These are phyloP conservation scores for Rhamnusium bicolor DNA, from an alignment of 2,888 invertebrate genomes.

Conservation along the genomic window DNA sequence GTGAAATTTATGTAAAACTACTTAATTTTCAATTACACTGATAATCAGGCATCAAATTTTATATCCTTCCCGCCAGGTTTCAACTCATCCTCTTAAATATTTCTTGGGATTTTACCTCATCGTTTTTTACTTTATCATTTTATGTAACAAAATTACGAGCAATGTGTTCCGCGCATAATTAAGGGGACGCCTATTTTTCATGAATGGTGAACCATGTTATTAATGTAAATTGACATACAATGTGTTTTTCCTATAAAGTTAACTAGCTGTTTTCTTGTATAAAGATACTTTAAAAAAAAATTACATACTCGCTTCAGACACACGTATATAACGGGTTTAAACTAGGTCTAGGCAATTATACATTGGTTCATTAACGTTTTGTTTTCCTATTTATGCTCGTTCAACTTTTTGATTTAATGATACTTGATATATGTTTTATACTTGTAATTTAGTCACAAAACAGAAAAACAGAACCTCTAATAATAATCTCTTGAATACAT, in stretches of 20 bases:
- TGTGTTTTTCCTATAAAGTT: not conserved
- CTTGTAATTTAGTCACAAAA: constrained; percentile 7
- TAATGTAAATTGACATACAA: not conserved
- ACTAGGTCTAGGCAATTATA: constrained; percentile 34
- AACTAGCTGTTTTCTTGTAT: not conserved
- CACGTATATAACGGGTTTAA: not conserved
- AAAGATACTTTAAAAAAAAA: not conserved
- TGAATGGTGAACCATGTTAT: not conserved
- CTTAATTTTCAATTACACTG: constrained; percentile 33
- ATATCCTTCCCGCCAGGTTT: constrained; percentile 37
- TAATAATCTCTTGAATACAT: not conserved
- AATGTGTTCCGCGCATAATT: not conserved
- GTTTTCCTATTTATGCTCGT: constrained; percentile 1
- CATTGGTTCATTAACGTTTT: constrained; percentile 34
- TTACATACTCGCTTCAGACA: not conserved
- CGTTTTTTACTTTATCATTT: not conserved
- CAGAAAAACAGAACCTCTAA: constrained; percentile 1
- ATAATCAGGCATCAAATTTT: constrained; percentile 40
- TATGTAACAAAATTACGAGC: not conserved
- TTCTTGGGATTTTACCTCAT: not conserved
- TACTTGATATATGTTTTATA: not conserved
- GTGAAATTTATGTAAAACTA: constrained; percentile 43
- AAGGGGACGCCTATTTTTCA: not conserved
- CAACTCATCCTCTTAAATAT: constrained; percentile 30
- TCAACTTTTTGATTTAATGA: constrained; percentile 1